These are phyloP conservation scores for Drosophila quadrilineata DNA, from an alignment of 1,140 invertebrate species.

Conservation along the genomic window DNA sequence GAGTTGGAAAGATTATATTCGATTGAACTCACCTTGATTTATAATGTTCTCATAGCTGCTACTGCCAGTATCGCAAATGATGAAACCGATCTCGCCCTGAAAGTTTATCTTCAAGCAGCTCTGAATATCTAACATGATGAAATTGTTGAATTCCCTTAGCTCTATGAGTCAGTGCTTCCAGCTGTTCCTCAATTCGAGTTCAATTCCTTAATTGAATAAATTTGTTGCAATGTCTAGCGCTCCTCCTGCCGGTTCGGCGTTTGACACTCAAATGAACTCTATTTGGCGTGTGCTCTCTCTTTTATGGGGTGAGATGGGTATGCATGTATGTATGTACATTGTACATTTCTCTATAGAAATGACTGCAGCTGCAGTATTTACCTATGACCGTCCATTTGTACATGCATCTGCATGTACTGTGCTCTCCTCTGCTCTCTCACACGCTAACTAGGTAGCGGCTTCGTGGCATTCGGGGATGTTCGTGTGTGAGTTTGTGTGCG, in stretches of 20 bases:
- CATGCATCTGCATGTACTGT: neutral
- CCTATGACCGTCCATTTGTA: too few species aligned
- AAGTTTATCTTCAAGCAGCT: conserved; percentile 56
- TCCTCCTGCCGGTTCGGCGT: neutral
- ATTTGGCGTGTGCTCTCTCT: conserved; percentile 25
- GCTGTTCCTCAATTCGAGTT: neutral
- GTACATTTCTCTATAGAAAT: conserved; percentile 3
- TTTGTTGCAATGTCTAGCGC: neutral
- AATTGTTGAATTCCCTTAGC: conserved; percentile 11
- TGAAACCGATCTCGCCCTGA: conserved; percentile 37
- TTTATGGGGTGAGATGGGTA: conserved; percentile 8
- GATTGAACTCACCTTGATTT: conserved; percentile 35
- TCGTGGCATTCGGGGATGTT: conserved; percentile 32
- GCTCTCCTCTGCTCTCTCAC: neutral
- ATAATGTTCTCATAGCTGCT: conserved; percentile 56
- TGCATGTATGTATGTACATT: neutral
- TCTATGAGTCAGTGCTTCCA: neutral
- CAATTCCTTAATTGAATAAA: neutral
- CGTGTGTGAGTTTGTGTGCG: conserved; percentile 5
- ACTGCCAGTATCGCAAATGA: conserved; percentile 44
- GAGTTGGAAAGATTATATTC: neutral
- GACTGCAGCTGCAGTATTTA: conserved; percentile 16
- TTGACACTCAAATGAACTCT: conserved; percentile 22
- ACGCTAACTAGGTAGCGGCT: neutral
- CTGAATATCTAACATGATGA: conserved; percentile 32